Evolutionary conservation across 2,797 vertebrate genomes (phyloP).

Genomic region (Oreochromis grahami): DNA sequence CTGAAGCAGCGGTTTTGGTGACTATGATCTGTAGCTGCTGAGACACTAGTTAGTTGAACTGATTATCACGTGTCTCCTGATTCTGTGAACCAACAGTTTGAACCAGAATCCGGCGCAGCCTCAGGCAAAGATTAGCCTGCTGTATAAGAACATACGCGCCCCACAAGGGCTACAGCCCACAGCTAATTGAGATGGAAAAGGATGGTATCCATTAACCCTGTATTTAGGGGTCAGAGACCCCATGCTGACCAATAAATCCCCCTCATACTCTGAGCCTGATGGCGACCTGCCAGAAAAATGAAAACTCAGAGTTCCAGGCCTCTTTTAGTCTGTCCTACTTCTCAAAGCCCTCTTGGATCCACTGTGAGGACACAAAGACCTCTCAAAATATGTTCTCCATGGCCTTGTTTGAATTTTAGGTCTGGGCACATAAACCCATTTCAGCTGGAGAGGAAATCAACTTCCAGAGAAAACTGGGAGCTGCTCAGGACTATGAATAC

Average conservation of each 20-base stretch:
- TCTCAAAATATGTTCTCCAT: slow-evolving; percentile 36
- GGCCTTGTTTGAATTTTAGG: slow-evolving; percentile 47
- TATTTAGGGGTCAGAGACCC: slow-evolving; percentile 46
- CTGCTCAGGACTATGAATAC: background rate
- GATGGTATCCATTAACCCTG: slow-evolving; percentile 62
- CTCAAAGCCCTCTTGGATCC: slow-evolving; percentile 19
- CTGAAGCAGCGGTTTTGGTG: background rate
- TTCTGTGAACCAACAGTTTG: slow-evolving; percentile 38
- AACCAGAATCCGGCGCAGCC: slow-evolving; percentile 42
- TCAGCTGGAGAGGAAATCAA: slow-evolving; percentile 34
- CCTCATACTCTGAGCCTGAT: slow-evolving; percentile 13
- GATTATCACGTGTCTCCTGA: slow-evolving; percentile 39
- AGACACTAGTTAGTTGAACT: slow-evolving; percentile 36
- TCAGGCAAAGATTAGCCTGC: slow-evolving; percentile 36
- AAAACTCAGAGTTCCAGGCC: slow-evolving; percentile 27
- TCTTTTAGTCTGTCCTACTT: slow-evolving; percentile 53
- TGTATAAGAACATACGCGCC: slow-evolving; percentile 16
- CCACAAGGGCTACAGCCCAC: background rate
- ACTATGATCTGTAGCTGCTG: background rate
- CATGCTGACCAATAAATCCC: slow-evolving; percentile 34
- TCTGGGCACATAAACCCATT: slow-evolving; percentile 33
- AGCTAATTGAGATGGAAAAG: slow-evolving; percentile 44
- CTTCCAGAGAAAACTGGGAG: slow-evolving; percentile 10
- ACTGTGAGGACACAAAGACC: slow-evolving; percentile 23
- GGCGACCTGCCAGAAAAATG: slow-evolving; percentile 57